Conservation (phyloP, 2,888 invertebrate genomes). For the Spodoptera exigua region DNA sequence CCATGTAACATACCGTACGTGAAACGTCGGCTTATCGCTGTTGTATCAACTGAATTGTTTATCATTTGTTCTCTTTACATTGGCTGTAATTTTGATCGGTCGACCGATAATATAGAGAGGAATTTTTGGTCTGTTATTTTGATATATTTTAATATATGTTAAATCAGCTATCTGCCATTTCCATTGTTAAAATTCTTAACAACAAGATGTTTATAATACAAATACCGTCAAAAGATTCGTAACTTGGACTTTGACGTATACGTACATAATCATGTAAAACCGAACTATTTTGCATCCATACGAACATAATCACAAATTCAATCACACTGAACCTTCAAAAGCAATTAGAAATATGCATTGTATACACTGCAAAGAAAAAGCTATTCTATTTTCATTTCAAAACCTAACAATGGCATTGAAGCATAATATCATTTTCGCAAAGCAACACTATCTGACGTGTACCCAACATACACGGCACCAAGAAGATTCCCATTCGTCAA, state of each 20-base stretch:
- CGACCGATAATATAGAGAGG: conserved; percentile 9
- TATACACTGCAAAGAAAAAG: conserved; percentile 1
- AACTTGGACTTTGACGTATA: too few relatives aligned
- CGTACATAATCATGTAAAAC: too few relatives aligned
- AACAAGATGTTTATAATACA: too few relatives aligned
- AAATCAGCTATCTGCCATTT: too few relatives aligned
- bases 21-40: conserved; percentile 53
- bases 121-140: neutral
- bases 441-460: conserved; percentile 32
- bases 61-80: conserved; percentile 48
- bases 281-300: too few relatives aligned
- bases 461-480: conserved; percentile 33
- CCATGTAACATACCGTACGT: conserved; percentile 53
- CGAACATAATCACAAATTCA: too few relatives aligned
- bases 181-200: too few relatives aligned
- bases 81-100: conserved; percentile 32
- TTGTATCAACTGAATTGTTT: conserved; percentile 58
- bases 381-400: neutral
- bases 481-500: conserved; percentile 67
- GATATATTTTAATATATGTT: too few relatives aligned
- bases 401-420: conserved; percentile 12
- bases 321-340: too few relatives aligned
- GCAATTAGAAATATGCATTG: too few relatives aligned
- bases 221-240: too few relatives aligned
- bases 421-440: conserved; percentile 3